Evolutionary conservation across 2,113 vertebrate species (phyloP).

Genomic region (Calidris pygmaea): DNA sequence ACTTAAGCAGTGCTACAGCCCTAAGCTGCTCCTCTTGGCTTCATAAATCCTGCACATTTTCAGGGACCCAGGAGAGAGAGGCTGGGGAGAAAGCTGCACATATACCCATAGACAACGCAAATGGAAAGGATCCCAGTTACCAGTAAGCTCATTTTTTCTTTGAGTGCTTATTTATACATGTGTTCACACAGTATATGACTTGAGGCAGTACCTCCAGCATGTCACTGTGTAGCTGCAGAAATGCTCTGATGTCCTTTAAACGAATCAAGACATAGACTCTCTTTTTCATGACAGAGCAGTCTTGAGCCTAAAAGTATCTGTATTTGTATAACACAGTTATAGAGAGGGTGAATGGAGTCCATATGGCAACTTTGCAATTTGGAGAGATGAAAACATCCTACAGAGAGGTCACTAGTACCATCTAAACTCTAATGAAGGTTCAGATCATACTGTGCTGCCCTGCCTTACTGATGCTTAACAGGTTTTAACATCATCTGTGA

Average conservation of each 20-base stretch:
- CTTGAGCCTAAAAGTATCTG: not conserved
- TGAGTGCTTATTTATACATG: not conserved
- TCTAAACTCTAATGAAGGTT: not conserved
- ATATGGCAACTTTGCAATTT: conserved; percentile 25
- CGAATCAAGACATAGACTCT: not conserved
- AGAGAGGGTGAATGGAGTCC: not conserved
- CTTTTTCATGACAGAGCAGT: not conserved
- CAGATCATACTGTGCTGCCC: not conserved
- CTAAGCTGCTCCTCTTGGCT: not conserved
- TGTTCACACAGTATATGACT: not conserved
- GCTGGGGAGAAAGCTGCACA: not conserved
- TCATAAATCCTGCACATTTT: not conserved
- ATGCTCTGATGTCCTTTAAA: not conserved
- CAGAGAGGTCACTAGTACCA: not conserved
- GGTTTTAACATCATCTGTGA: not conserved
- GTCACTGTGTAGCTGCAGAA: not conserved
- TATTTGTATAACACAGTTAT: not conserved
- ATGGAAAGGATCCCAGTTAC: not conserved
- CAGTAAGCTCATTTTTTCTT: not conserved
- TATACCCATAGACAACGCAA: not conserved
- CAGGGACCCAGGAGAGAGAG: not conserved
- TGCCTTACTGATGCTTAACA: not conserved
- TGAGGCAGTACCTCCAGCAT: not conserved
- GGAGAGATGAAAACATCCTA: not conserved
- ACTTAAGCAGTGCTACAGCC: rapidly evolving